Conservation (phyloP, 92 coral and sea anemone genomes). For the Zoanthus gigantus region DNA sequence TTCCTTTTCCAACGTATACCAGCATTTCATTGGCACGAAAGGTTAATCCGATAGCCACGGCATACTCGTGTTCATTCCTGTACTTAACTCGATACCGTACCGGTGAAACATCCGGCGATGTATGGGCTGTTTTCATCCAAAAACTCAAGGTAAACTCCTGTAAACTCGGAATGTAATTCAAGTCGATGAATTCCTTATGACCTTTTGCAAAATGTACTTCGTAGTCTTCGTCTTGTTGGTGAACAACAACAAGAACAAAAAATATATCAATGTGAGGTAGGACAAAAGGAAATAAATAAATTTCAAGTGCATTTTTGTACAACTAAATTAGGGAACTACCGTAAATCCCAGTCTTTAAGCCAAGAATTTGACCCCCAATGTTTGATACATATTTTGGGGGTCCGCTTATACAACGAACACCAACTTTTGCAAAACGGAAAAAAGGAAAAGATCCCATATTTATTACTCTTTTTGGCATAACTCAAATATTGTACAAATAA, state of each 20-base stretch:
- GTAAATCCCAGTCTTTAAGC: no score
- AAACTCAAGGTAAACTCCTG: constrained; percentile 68
- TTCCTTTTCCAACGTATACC: constrained; percentile 32
- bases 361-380: no score
- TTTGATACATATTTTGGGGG: no score
- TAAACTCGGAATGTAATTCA: constrained; percentile 70
- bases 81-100: constrained; percentile 73
- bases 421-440: no score
- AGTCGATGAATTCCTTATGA: constrained; percentile 62
- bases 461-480: no score
- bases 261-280: neutral
- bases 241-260: neutral
- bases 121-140: constrained; percentile 73
- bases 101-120: constrained; percentile 53
- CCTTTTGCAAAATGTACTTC: constrained; percentile 62
- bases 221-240: constrained; percentile 47
- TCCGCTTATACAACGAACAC: no score
- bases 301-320: no score
- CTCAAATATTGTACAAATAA: no score
- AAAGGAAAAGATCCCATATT: no score
- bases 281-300: neutral
- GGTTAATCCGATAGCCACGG: constrained; percentile 64
- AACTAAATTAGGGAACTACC: no score
- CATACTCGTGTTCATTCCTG: constrained; percentile 12
- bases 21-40: constrained; percentile 51